Evolutionary conservation across 92 coral and sea anemone genomes (phyloP).

Genomic region (Chrysogorgia sp.): DNA sequence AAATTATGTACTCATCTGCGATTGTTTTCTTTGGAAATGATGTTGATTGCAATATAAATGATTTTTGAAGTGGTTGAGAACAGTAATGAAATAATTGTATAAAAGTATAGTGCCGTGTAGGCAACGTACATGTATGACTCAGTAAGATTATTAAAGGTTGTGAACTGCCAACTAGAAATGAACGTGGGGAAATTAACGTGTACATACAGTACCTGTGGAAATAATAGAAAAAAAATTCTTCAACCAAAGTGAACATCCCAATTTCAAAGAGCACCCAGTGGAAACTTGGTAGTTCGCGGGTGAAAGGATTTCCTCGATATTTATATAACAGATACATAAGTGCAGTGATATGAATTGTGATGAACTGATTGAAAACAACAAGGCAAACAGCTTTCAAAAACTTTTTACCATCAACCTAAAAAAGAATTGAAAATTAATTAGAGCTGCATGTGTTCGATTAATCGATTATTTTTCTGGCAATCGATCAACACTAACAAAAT

Average conservation of each 20-base stretch:
- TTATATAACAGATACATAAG: slow-evolving; percentile 50
- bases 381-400: slow-evolving; percentile 65
- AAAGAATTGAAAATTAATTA: background rate
- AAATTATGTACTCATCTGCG: too few relatives aligned
- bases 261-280: slow-evolving; percentile 97
- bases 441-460: background rate
- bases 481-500: background rate
- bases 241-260: slow-evolving; percentile 75
- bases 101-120: too few relatives aligned
- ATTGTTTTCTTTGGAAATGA: too few relatives aligned
- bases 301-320: slow-evolving; percentile 80
- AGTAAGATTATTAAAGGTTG: too few relatives aligned
- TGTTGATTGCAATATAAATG: too few relatives aligned
- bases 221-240: slow-evolving; percentile 89
- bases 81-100: too few relatives aligned
- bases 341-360: slow-evolving; percentile 58
- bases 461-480: too few relatives aligned
- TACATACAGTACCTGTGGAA: slow-evolving; percentile 91
- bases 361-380: slow-evolving; percentile 81
- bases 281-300: slow-evolving; percentile 78
- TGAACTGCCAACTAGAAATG: background rate
- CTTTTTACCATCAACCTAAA: slow-evolving; percentile 79
- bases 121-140: too few relatives aligned
- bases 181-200: background rate
- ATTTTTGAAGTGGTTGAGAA: too few relatives aligned